phyloP scores from a whole-genome alignment of 1,140 invertebrate genomes.

The Dendroctonus ponderosae region DNA sequence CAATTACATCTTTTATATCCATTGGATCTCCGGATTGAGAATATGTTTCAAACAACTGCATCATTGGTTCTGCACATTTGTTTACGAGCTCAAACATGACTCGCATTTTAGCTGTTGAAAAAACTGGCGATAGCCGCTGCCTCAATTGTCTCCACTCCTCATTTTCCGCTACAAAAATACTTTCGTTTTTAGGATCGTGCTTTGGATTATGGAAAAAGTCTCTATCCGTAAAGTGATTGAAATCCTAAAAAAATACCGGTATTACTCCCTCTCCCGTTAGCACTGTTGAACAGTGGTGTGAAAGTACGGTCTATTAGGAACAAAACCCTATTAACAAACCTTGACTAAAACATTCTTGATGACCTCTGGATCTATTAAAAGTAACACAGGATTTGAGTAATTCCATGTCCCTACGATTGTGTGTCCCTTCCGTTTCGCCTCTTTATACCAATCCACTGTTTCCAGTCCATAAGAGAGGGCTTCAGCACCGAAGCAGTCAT shows the following conservation, averaged over 20 bases:
- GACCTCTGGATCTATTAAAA: slow-evolving; percentile 53
- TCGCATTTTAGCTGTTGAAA: slow-evolving; percentile 56
- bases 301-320: not conserved
- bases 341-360: slow-evolving; percentile 53
- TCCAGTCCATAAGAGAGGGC: slow-evolving; percentile 14
- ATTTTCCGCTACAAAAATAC: slow-evolving; percentile 53
- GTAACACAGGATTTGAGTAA: slow-evolving; percentile 31
- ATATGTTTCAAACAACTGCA: slow-evolving; percentile 43
- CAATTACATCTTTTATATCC: slow-evolving; percentile 52
- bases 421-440: slow-evolving; percentile 41
- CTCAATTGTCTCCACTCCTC: slow-evolving; percentile 54
- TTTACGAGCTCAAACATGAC: slow-evolving; percentile 48
- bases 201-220: slow-evolving; percentile 50
- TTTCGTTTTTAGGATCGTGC: slow-evolving; percentile 51
- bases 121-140: slow-evolving; percentile 53
- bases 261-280: not conserved
- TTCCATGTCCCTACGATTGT: slow-evolving; percentile 38
- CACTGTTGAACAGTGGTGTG: not conserved
- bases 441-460: slow-evolving; percentile 42
- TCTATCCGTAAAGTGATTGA: slow-evolving; percentile 53
- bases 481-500: slow-evolving; percentile 12
- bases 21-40: slow-evolving; percentile 42
- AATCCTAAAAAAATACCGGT: slow-evolving; percentile 45
- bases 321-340: slow-evolving; percentile 4
- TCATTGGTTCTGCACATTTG: slow-evolving; percentile 42